Percentiles rank a stretch among this genome's conserved stretches.
Conservation (phyloP, 2,113 vertebrate genomes). For the Lethenteron camtschaticum region DNA sequence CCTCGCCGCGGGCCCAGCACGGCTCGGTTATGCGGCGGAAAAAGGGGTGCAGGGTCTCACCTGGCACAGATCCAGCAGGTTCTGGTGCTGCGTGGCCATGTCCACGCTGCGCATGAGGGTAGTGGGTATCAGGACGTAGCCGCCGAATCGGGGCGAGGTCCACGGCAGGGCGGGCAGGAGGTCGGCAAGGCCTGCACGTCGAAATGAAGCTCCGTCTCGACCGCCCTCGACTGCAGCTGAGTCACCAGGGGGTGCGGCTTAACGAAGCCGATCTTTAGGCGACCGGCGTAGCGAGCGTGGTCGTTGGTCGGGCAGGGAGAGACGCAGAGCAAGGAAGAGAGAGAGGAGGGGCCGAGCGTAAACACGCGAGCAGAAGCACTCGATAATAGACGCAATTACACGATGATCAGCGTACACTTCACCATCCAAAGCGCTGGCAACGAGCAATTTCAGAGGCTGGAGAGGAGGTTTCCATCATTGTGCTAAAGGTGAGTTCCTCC, state of each 20-base stretch:
- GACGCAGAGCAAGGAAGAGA: background rate
- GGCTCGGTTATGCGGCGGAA: no score
- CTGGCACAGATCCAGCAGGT: slow-evolving; percentile 32
- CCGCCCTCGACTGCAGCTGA: slow-evolving; percentile 33
- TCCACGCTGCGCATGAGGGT: slow-evolving; percentile 52
- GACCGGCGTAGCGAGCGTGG: no score
- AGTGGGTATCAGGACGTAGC: slow-evolving; percentile 42
- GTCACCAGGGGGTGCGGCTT: slow-evolving; percentile 60
- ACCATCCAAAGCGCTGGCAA: no score
- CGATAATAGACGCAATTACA: no score
- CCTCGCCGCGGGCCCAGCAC: no score
- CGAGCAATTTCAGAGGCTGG: no score
- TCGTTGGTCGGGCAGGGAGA: no score
- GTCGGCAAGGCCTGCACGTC: slow-evolving; percentile 52
- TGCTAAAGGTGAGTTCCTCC: no score
- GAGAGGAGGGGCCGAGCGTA: background rate
- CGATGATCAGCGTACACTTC: no score
- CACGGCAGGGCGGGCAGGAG: slow-evolving; percentile 77
- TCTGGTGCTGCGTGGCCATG: slow-evolving; percentile 38
- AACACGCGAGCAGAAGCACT: no score
- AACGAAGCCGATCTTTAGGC: slow-evolving; percentile 48
- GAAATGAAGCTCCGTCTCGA: slow-evolving; percentile 46
- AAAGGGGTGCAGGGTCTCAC: background rate
- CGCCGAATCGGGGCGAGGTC: slow-evolving; percentile 34
- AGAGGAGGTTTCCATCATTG: no score